phyloP scores from a whole-genome alignment of 2,797 vertebrate species.

The Tenualosa ilisha region DNA sequence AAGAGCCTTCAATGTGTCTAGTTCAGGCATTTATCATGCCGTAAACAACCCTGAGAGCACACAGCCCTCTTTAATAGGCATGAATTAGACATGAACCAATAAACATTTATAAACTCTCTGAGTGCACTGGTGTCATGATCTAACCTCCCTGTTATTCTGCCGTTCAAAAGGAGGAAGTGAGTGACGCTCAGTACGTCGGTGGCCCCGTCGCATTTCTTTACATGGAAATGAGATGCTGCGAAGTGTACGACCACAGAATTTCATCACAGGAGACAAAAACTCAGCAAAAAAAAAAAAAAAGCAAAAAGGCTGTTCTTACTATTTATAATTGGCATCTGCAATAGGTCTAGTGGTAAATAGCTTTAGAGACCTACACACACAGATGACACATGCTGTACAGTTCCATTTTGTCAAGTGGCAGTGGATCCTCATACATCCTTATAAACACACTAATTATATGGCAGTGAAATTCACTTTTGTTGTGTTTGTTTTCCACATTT shows the following conservation, averaged over 20 bases:
- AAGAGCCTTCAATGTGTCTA: background rate
- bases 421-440: background rate
- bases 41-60: background rate
- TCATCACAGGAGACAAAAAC: background rate
- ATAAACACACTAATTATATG: background rate
- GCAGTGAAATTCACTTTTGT: background rate
- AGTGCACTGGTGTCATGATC: background rate
- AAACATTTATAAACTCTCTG: slow-evolving; percentile 3
- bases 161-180: slow-evolving; percentile 18
- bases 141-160: slow-evolving; percentile 28
- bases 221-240: slow-evolving; percentile 5
- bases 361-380: background rate
- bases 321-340: too few species aligned
- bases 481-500: background rate
- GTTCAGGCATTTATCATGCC: background rate
- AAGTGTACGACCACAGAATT: background rate
- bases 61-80: background rate
- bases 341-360: background rate
- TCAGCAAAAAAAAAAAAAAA: background rate
- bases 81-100: background rate
- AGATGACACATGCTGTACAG: background rate
- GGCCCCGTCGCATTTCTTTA: background rate
- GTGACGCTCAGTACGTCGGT: background rate
- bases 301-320: too few species aligned
- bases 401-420: background rate